Base-by-base conservation (phyloP, 2,888 invertebrate genomes). In the Eurytoma californica region DNA sequence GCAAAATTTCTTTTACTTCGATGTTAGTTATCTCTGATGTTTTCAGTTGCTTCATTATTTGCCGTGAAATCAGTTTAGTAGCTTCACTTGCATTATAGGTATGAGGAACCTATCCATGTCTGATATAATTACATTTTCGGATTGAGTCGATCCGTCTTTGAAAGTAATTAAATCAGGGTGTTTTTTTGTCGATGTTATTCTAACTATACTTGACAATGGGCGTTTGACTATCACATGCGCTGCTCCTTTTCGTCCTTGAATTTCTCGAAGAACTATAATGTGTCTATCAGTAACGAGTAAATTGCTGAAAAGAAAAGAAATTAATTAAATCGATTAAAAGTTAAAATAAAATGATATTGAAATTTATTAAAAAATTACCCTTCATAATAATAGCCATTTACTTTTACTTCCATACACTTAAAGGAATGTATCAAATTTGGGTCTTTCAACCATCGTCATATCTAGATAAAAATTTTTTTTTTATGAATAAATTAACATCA, bases 131-230 rank as follows among this genome's bases (percentile, higher is more conserved):
- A 96, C 93, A 85, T 96, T 95, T 67, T 95, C 96, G 79, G 86
- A 86, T 88, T 96, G 95, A 2, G 95, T 94, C 77, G 94, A 93
- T 4, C 98, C 98, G 89, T 98, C 98, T 90, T 98, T 97, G 90
- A 99, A 98, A 0, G 99, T 99, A 82, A 99, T 98, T 85, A 99
- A 92, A 91, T 99, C 97, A 0, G 98, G 98, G 89, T 97, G 96
- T 77, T 95, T 94, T 90, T 98, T 98, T 89, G 98, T 97, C 14
- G 98, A 98, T 0, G 99, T 99, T 82, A 99, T 99, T 92, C 97
- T 98, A 12, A 98, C 97, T 85, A 99, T 97, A 70, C 96, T 96
- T 2, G 97, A 95, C 73, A 99, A 92, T 0, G 97, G 96, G 74
- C 98, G 93, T 82, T 96, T 94, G 0, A 97, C 96, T 86, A 97